Base-by-base conservation (phyloP, 2,888 invertebrate species). In the Chaitophorus viminalis region DNA sequence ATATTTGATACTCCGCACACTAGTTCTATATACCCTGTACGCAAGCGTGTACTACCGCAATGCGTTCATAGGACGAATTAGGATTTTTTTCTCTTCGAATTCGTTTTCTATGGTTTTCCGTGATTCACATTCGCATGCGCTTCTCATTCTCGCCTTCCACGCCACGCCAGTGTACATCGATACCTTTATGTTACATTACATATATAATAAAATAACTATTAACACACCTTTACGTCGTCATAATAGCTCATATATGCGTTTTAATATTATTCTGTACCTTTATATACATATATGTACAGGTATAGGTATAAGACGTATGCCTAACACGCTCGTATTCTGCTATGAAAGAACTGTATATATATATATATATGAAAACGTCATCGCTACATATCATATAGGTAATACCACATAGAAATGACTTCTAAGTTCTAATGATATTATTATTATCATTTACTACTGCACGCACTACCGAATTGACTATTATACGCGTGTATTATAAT, bases 71-170 rank as follows among this genome's bases (percentile, higher is more conserved):
- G 33, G 17, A 11, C 33, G 33, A 70, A 31, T 3, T 18, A 6
- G 72, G 29, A 72, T 33, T n/a, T 39, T 75, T 25, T 46, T 39
- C 21, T 75, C n/a, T 75, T 75, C 21, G 36, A 46, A 46, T 46
- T 46, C 46, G 3, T 46, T 46, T 46, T 46, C 46, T 14, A 14
- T 14, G 46, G 46, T 75, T 25, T 46, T 75, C 75, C 65, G 79
- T 33, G 65, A 60, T 78, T 65, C 79, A 79, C 79, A 65, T 33
- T 36, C 54, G 60, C 60, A 60, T 65, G 68, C 79, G 65, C 65
- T 60, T 79, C 75, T 25, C 18, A 14, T 75, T 14, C 39, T 72
- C 25, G 11, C 8, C 60, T 33, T 14, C 29, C 21, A 21, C 33
- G 54, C 33, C 17, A 25, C 72, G 39, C n/a, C n/a, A n/a, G n/a